Conservation (phyloP, 1,140 invertebrate species). For the Aradophagus sp. region DNA sequence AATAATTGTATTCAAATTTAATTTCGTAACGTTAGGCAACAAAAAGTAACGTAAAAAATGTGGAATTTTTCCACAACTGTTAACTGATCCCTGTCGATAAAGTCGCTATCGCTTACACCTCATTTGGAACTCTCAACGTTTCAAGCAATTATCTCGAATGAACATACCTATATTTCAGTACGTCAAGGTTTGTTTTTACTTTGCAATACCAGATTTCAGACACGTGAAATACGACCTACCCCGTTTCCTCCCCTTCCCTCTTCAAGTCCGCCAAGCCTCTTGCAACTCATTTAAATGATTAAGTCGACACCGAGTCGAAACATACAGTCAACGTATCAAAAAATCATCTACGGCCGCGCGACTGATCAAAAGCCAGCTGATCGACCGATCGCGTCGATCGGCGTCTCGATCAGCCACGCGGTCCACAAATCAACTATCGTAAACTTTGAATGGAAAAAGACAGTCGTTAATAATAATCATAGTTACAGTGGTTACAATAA, state of each 20-base stretch:
- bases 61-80: too few relatives aligned
- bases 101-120: too few relatives aligned
- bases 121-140: too few relatives aligned
- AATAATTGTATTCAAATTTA: too few relatives aligned
- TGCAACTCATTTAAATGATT: slow-evolving; percentile 22
- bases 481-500: slow-evolving; percentile 28
- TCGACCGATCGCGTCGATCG: slow-evolving; percentile 31
- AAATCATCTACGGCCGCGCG: slow-evolving; percentile 27
- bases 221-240: slow-evolving; percentile 25
- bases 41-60: too few relatives aligned
- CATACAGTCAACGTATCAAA: slow-evolving; percentile 38
- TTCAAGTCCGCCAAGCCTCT: background rate
- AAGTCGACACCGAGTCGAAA: too few relatives aligned
- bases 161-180: too few relatives aligned
- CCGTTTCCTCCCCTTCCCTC: slow-evolving; percentile 1
- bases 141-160: too few relatives aligned
- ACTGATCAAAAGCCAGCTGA: slow-evolving; percentile 22
- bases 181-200: too few relatives aligned
- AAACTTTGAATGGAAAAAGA: slow-evolving; percentile 50
- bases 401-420: slow-evolving; percentile 18
- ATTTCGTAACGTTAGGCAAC: too few relatives aligned
- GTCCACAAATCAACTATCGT: slow-evolving; percentile 42
- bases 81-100: too few relatives aligned
- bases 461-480: slow-evolving; percentile 43
- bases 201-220: slow-evolving; percentile 27